Conservation (phyloP, 2,888 invertebrate species). For the Xestia sexstrigata region DNA sequence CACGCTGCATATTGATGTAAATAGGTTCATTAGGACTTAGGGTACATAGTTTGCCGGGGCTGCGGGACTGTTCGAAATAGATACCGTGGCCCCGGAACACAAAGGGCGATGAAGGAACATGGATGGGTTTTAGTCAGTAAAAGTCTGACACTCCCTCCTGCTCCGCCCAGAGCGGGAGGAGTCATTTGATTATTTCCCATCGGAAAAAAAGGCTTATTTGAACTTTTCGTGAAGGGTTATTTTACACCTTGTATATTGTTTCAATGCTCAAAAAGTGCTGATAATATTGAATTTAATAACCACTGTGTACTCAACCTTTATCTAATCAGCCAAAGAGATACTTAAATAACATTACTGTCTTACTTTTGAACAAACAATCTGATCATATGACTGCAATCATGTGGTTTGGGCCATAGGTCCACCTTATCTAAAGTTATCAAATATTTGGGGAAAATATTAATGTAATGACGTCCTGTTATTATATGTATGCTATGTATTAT, state of each 20-base stretch:
- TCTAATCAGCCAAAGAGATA: slow-evolving; percentile 44
- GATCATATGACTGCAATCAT: slow-evolving; percentile 51
- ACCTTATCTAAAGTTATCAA: slow-evolving; percentile 42
- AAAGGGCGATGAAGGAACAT: too few relatives aligned
- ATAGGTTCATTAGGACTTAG: background rate
- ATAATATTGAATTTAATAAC: background rate
- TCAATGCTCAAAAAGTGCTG: background rate
- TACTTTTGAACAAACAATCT: slow-evolving; percentile 24
- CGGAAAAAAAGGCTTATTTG: too few relatives aligned
- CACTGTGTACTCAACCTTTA: slow-evolving; percentile 12
- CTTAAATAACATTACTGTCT: slow-evolving; percentile 21
- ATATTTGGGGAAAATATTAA: slow-evolving; percentile 1
- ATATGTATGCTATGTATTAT: background rate
- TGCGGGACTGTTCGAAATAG: too few relatives aligned
- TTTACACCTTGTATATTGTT: too few relatives aligned
- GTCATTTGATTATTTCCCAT: too few relatives aligned
- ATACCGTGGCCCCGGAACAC: too few relatives aligned
- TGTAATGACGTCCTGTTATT: background rate
- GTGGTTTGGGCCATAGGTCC: slow-evolving; percentile 35
- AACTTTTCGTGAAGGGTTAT: too few relatives aligned
- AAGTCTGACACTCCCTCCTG: too few relatives aligned
- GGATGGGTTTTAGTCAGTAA: too few relatives aligned
- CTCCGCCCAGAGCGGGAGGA: too few relatives aligned
- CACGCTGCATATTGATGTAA: slow-evolving; percentile 1
- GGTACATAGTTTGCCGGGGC: background rate